phyloP scores from a whole-genome alignment of 1,140 invertebrate genomes.

The Nebria ingens region DNA sequence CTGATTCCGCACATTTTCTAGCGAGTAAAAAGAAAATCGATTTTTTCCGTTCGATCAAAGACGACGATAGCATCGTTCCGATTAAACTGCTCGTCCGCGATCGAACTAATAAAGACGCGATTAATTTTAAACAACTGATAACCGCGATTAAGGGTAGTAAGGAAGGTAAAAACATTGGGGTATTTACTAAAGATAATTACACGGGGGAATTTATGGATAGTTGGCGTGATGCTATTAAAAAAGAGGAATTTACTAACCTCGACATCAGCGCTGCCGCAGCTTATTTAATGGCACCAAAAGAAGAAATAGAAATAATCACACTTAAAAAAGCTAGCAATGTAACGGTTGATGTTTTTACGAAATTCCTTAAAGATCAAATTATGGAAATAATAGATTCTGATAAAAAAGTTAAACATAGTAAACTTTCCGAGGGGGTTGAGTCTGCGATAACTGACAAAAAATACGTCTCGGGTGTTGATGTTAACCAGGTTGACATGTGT shows the following conservation, averaged over 20 bases:
- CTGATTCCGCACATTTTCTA: conserved; percentile 77
- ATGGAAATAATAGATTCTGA: conserved; percentile 98
- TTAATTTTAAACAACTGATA: conserved; percentile 84
- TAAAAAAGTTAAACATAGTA: conserved; percentile 90
- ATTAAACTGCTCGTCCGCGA: conserved; percentile 85
- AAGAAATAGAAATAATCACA: conserved; percentile 84
- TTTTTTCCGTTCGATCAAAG: conserved; percentile 78
- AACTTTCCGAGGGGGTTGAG: conserved; percentile 91
- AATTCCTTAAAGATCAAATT: conserved; percentile 94
- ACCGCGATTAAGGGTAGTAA: conserved; percentile 79
- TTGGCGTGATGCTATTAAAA: conserved; percentile 71
- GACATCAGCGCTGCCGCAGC: conserved; percentile 82
- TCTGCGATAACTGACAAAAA: conserved; percentile 85
- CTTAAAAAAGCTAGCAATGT: conserved; percentile 90
- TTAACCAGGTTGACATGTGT: conserved; percentile 86
- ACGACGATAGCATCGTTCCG: conserved; percentile 70
- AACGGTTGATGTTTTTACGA: conserved; percentile 90
- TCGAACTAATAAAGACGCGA: conserved; percentile 89
- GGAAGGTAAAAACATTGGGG: conserved; percentile 82
- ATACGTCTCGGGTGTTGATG: conserved; percentile 83
- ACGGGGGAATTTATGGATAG: conserved; percentile 85
- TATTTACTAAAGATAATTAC: conserved; percentile 91
- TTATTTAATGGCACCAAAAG: conserved; percentile 87
- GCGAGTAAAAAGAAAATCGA: conserved; percentile 98
- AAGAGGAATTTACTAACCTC: conserved; percentile 71